Evolutionary conservation across 2,888 invertebrate species (phyloP), one percentile per base, ranked within the genome.

Genomic region (Eustalomyia histrio): DNA sequence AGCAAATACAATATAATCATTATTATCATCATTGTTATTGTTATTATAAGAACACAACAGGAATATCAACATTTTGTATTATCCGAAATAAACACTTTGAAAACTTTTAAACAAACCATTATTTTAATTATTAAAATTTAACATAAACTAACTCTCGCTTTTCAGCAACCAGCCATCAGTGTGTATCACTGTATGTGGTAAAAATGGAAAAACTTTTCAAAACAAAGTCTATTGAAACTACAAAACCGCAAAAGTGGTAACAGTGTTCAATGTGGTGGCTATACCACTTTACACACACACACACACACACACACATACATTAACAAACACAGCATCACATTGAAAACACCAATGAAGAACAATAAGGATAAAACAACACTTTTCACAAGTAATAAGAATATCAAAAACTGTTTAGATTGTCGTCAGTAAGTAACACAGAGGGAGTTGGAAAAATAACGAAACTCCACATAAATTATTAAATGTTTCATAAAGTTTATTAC

Each of bases 391-490:
- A 68, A 74, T 73, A 39, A 69, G 57, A 65, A 74, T 73, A 60
- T 55, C 50, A 65, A 79, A 24, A 74, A 71, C 69, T 50, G 64
- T 73, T 79, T 74, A 69, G 65, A 61, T 72, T 78, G n/a, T n/a
- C n/a, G 64, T 68, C 69, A 61, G 61, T 76, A 76, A 68, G 29
- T 55, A 76, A 55, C 35, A 55, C 9, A 14, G 57, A 14, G 24
- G 16, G 24, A 16, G 29, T 7, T 12, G 33, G 21, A 43, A 43
- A 24, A 52, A n/a, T n/a, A n/a, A n/a, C n/a, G n/a, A 68, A 55
- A 47, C 17, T 18, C 43, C 75, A 72, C 57, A 61, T 68, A 72
- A 80, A 80, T 76, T 80, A 80, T 75, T 71, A 63, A 80, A 80
- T 43, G n/a, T 43, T 43, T 43, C 14, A 43, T 43, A 35, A 35